Evolutionary conservation across 2,888 invertebrate species (phyloP).

Genomic region (Latheticus oryzae): DNA sequence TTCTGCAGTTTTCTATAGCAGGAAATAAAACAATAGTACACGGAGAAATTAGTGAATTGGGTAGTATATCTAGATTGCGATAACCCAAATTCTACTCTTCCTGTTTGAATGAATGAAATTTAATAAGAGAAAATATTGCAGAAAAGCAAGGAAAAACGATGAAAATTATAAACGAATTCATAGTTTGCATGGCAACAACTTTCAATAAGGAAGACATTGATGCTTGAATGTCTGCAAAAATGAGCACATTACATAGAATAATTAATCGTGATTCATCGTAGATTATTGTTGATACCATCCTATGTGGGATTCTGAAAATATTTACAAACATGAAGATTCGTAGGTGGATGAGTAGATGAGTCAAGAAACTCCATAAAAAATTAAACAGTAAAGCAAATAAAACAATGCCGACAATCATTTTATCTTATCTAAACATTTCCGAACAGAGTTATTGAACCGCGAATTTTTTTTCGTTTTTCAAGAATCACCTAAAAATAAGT

Average conservation of each 20-base stretch:
- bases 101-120: not conserved
- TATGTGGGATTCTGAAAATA: conserved; percentile 32
- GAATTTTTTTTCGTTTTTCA: conserved; percentile 5
- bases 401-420: conserved; percentile 5
- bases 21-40: conserved; percentile 10
- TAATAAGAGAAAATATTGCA: conserved; percentile 11
- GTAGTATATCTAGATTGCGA: conserved; percentile 15
- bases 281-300: conserved; percentile 18
- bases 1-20: conserved; percentile 14
- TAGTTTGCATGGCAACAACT: not conserved
- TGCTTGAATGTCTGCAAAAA: conserved; percentile 22
- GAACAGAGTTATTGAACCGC: no score
- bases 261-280: conserved; percentile 32
- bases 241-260: conserved; percentile 25
- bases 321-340: conserved; percentile 27
- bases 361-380: conserved; percentile 28
- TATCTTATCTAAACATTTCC: no score
- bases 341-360: conserved; percentile 34
- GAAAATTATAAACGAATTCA: not conserved
- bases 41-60: conserved; percentile 19
- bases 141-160: not conserved
- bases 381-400: conserved; percentile 15
- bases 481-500: conserved; percentile 3
- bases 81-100: conserved; percentile 2
- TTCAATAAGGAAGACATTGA: conserved; percentile 12